Percentiles rank a stretch among this genome's conserved stretches.
Conservation (phyloP, 2,888 invertebrate genomes). For the Callinectes sapidus region DNA sequence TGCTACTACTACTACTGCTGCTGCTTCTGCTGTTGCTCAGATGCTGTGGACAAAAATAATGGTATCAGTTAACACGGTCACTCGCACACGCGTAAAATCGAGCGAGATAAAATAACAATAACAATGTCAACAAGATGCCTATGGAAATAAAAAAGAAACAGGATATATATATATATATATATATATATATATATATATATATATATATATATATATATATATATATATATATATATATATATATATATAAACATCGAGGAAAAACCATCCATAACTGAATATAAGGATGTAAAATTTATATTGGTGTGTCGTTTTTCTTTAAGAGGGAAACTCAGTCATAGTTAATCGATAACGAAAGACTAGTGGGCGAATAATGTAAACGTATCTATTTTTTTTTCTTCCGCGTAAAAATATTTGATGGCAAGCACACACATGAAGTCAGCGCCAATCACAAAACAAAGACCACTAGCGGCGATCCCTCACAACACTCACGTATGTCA, state of each 20-base stretch:
- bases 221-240: neutral
- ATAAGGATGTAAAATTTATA: neutral
- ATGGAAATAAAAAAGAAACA: neutral
- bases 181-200: neutral
- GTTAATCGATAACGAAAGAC: neutral
- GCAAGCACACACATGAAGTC: neutral
- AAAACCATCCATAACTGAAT: neutral
- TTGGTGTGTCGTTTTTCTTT: neutral
- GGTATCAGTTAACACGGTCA: neutral
- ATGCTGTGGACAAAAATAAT: conserved; percentile 36
- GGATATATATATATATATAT: neutral
- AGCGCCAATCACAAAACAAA: neutral
- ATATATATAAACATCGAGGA: neutral
- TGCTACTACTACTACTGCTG: conserved; percentile 60
- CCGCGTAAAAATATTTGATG: neutral
- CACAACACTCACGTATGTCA: neutral
- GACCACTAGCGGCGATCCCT: conserved; percentile 15
- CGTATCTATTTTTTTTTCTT: neutral
- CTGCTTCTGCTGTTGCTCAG: conserved; percentile 47
- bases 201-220: neutral
- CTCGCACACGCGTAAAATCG: neutral
- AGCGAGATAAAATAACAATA: neutral
- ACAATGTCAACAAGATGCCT: neutral
- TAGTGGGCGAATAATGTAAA: neutral
- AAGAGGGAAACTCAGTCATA: neutral